Base-by-base conservation (phyloP, 2,888 invertebrate species). In the Fabriciana adippe region DNA sequence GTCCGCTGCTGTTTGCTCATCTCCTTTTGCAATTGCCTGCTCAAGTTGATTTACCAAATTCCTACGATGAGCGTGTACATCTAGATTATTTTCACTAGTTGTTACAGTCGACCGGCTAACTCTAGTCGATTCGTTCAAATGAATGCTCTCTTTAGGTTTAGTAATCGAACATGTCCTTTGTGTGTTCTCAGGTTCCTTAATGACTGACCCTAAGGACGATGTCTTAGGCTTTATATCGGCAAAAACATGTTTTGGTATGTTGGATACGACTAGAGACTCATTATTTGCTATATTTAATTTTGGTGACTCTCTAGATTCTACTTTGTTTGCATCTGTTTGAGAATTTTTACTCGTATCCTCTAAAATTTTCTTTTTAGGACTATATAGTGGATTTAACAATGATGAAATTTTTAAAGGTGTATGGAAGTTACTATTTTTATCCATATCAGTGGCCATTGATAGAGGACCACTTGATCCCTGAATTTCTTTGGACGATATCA, bases 21-120 rank as follows among this genome's bases (percentile, higher is more conserved):
- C 95, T 8, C 97, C 97, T 79, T 94, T 94, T 3, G 95, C 94
- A 76, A 97, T 97, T 2, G 97, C 96, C 66, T 94, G 93, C 85
- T 97, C 97, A 64, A 97, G 89, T 83, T 95, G 94, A 81, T 94
- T 94, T 75, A 97, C 90, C 73, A 96, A 80, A 66, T 87, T 82
- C 72, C 91, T 83, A 26, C 89, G 86, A 74, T 80, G 83, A 14
- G 82, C 79, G 74, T 90, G 88, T 55, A 86, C 84, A 70, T 86
- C 81, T 53, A 78, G 66, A 56, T 75, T 77, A 18, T 76, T 71
- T n/a, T 73, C 63, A 67, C 11, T 26, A 31, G 63, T 14, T 16
- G 16, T 14, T 47, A 47, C 47, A 66, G n/a, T 59, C n/a, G 31
- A 18, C 50, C 71, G 65, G 51, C 66, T 70, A 56, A 56, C 61